Base-by-base conservation (phyloP, 2,888 invertebrate genomes). In the Merodon equestris region DNA sequence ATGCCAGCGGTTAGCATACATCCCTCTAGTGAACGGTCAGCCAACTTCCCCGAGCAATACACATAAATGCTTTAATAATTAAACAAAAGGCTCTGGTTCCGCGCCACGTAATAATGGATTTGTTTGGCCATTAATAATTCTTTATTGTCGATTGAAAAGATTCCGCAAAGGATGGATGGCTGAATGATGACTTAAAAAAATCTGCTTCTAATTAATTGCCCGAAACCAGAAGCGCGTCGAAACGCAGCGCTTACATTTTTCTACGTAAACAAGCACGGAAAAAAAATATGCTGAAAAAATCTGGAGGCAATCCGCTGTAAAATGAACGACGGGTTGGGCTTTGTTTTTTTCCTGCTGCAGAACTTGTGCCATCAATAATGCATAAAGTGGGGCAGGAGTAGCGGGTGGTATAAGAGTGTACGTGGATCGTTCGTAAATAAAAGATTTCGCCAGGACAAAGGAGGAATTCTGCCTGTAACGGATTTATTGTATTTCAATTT, bases 111-210 rank as follows among this genome's bases (percentile, higher is more conserved):
- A 74, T 79, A 73, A 68, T 68, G 79, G 64, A 79, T 79, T 79
- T 79, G 79, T 79, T 79, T 79, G 79, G 64, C 79, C 79, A 79
- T 79, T 74, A 79, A 79, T 79, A 79, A 79, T 79, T 79, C 64
- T 74, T 79, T 79, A 79, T 73, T 74, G 74, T 74, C 79, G 79
- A 79, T 79, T 79, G 79, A 74, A 79, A 74, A 64, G 74, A 74
- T 79, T 74, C 27, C 53, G 15, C 53, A 53, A 57, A 19, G 57
- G 70, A 57, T 54, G 54, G 67, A 66, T 61, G 63, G 67, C 57
- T 67, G 77, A 27, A 18, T 73, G 73, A 57, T 67, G 72, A 64
- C 66, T 73, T n/a, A n/a, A 67, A 40, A 40, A 42, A 64, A 74
- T 79, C 51, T 79, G 68, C 42, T 79, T 79, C 72, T 77, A 72